Base-by-base conservation (phyloP, 2,888 invertebrate genomes). In the Agrochola macilenta region DNA sequence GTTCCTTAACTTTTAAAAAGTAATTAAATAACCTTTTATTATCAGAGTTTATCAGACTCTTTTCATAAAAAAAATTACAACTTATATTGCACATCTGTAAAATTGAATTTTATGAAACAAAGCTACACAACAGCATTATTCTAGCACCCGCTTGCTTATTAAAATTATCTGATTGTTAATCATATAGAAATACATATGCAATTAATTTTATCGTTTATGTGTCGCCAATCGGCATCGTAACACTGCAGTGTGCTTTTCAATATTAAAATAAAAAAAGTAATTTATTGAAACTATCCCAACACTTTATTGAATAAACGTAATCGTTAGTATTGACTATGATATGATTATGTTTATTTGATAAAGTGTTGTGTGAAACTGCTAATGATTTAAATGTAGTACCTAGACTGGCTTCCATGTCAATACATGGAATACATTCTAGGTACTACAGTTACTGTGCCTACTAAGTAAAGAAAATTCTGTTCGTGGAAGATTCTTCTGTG, bases 171-270 rank as follows among this genome's bases (percentile, higher is more conserved):
- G n/a, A 65, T 35, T 20, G 26, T 49, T 46, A 79, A 8, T 64
- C 30, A 12, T 30, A 17, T 20, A 26, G 0, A 39, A 66, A 17
- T 57, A 20, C 9, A 43, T 60, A 23, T 3, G 11, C 26, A 69
- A 26, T 65, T 76, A 46, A 69, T 69, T 46, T 65, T 69, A 76
- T 69, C 39, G 12, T 30, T 69, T 61, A 3, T 35, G 11, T 46
- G 17, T 9, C 30, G n/a, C 9, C 69, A 35, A 68, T 52, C 0
- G n/a, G 52, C 30, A 61, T 17, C 4, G 1, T 17, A 20, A 14
- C 7, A 2, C 8, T 2, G 43, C 35, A 35, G 3, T 30, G 1
- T 17, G 20, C 12, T 2, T 2, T 58, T n/a, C 23, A 65, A 39
- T 2, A 20, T 52, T 35, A 14, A 23, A 76, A 23, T 23, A 17